A percentile compares a stretch with the other conserved stretches of the same genome.
phyloP scores from a whole-genome alignment of 2,797 vertebrate species.

The Oreortyx pictus region DNA sequence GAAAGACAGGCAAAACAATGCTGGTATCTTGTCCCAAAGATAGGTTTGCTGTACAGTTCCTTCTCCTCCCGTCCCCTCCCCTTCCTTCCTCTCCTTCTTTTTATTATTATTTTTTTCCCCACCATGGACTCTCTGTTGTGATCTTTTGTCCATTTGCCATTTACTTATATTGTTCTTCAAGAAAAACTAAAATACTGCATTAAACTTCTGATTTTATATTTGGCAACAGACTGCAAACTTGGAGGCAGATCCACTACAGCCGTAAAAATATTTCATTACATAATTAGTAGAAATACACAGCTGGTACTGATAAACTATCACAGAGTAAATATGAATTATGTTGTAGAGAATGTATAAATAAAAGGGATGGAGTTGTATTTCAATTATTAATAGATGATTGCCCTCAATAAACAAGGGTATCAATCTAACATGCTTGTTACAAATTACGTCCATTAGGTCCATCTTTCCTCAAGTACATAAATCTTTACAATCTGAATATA shows the following conservation, averaged over 20 bases:
- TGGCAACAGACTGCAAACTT: background rate
- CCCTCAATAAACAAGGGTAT: constrained; percentile 54
- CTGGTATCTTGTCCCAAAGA: background rate
- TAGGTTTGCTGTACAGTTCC: background rate
- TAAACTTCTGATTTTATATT: background rate
- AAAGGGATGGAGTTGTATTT: constrained; percentile 52
- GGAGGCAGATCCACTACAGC: background rate
- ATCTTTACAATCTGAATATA: constrained; percentile 27
- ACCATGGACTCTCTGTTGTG: background rate
- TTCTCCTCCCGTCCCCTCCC: accelerated
- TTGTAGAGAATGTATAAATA: constrained; percentile 1
- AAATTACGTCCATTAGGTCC: constrained; percentile 57
- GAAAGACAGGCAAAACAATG: background rate
- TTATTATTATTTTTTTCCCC: background rate
- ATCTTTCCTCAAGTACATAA: constrained; percentile 30
- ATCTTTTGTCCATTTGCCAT: background rate
- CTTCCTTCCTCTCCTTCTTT: no score
- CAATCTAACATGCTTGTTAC: constrained; percentile 46
- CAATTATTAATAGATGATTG: constrained; percentile 74
- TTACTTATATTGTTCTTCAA: background rate
- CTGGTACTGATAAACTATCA: background rate
- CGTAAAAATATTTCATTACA: background rate
- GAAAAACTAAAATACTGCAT: background rate
- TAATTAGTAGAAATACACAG: background rate
- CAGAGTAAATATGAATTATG: background rate